Evolutionary conservation across 2,888 invertebrate genomes (phyloP), one percentile per base, ranked within the genome.

Genomic region (Cosmia trapezina): DNA sequence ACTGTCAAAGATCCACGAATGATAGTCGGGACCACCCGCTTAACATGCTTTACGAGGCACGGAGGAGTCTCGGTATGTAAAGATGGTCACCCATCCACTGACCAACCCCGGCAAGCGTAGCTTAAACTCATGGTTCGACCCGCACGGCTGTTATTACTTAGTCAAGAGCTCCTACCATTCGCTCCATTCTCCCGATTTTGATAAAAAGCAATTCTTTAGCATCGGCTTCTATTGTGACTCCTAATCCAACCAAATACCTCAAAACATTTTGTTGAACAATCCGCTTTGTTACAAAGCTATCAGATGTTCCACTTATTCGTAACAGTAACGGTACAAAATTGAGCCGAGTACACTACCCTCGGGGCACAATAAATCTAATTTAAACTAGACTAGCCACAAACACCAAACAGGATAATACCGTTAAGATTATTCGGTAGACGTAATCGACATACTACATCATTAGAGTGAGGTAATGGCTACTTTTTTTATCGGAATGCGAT

Each of bases 241-340:
- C 56, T 54, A 63, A 59, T 60, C 49, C 63, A 4, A 49, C n/a
- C 9, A 53, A n/a, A 62, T 1, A 51, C 19, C 12, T 8, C 37
- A 41, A 63, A 33, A 45, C 65, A 43, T 51, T 51, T 33, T 22
- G 33, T 65, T 43, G 28, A 65, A 69, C 70, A 83, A 81, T 61
- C 47, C 53, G 12, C 53, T 74, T 81, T 83, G 75, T 78, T 81
- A 59, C 5, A 69, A 49, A 59, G 61, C 33, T 67, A 78, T 71
- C 75, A 63, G 81, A 81, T 81, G 73, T 22, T 69, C 76, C 51
- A 83, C 78, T 74, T 85, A 28, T 73, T 73, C 51, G 62, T 49
- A 56, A 56, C 77, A 45, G 33, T 79, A 86, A 81, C 81, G 76
- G 85, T 78, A 81, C 60, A 67, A 61, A 81, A 83, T 83, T 65